Conservation (phyloP, 2,888 invertebrate species). For the Oeneis ivallda region DNA sequence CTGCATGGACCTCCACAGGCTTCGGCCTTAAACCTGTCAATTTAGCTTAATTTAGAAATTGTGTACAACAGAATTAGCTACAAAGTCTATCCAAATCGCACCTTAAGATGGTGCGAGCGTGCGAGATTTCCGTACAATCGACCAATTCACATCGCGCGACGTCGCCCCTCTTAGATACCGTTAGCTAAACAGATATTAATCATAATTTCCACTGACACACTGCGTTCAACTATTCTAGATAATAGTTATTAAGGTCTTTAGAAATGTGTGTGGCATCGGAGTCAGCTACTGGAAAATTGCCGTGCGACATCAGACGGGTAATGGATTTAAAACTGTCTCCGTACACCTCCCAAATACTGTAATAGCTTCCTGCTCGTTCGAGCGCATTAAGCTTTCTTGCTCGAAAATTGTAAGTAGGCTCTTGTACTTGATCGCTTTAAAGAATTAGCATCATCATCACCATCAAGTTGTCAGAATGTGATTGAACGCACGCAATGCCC, state of each 20-base stretch:
- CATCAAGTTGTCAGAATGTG: constrained; percentile 35
- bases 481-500: constrained; percentile 16
- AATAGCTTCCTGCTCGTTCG: constrained; percentile 69
- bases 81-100: not conserved
- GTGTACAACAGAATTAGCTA: too few species aligned
- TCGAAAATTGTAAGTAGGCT: constrained; percentile 38
- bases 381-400: constrained; percentile 40
- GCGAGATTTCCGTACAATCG: constrained; percentile 46
- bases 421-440: constrained; percentile 35
- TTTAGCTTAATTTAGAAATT: too few species aligned
- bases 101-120: constrained; percentile 40
- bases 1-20: too few species aligned
- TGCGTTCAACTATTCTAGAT: constrained; percentile 71
- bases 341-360: constrained; percentile 70
- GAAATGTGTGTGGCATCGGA: constrained; percentile 72
- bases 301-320: constrained; percentile 73
- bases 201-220: constrained; percentile 79
- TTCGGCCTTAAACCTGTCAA: too few species aligned
- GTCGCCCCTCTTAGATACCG: constrained; percentile 55
- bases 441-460: constrained; percentile 42
- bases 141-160: constrained; percentile 35
- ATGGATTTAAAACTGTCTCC: constrained; percentile 77
- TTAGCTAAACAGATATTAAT: constrained; percentile 80
- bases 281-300: constrained; percentile 77
- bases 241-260: constrained; percentile 76